Evolutionary conservation across 2,797 vertebrate genomes (phyloP), one percentile per base, ranked within the genome.

Genomic region (Onychomys leucogaster): DNA sequence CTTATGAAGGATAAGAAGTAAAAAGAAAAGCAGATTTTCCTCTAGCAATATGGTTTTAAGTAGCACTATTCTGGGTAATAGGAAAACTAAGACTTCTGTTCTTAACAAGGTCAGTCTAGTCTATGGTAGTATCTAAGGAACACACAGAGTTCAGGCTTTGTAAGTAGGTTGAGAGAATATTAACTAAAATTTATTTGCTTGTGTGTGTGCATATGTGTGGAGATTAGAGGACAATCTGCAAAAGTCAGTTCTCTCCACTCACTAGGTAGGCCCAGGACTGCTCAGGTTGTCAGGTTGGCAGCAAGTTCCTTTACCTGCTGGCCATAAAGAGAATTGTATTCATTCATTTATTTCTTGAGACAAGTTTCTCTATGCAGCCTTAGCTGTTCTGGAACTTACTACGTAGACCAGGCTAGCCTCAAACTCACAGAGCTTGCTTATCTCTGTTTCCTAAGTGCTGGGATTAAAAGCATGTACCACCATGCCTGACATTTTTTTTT

Each of bases 1-100:
- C 55, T 73, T 95, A 52, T 84, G 83, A 82, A 94, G 82, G 32
- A 82, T 46, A 86, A 86, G 71, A 96, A 95, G 52, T 59, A 63
- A 96, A 95, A 77, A 61, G 94, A 92, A 85, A 41, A 5, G 61
- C 46, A 85, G 34, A 63, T 29, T 96, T 25, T 90, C 95, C 55
- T 88, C 23, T 37, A 95, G 37, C n/a, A 46, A 91, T 14, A 89
- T 27, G 59, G 73, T 75, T 49, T 49, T 61, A 88, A 92, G 59
- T 37, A 89, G 25, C 57, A 61, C 1, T 57, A 13, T 75, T 85
- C 55, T 13, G 86, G 61, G 76, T 19, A 46, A 88, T 0, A 85
- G 73, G 77, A 87, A 78, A 63, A 84, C 27, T 9, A 52, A 84
- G 61, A 80, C 55, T 78, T 76, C 52, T 87, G 57, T 46, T 96